phyloP scores from a whole-genome alignment of 2,113 vertebrate genomes.

The Mohoua ochrocephala region DNA sequence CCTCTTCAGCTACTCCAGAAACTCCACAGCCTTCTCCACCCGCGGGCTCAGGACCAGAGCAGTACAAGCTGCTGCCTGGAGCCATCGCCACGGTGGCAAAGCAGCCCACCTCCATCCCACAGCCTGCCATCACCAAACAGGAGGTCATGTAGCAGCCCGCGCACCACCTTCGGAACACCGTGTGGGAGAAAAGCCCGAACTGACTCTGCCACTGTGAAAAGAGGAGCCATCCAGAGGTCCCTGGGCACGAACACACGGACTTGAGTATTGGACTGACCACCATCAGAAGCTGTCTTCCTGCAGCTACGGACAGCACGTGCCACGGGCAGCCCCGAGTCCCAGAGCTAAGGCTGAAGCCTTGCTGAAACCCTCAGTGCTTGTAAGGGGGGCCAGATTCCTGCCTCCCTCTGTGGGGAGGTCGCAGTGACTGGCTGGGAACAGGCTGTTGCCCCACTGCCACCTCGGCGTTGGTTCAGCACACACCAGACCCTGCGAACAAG shows the following conservation, averaged over 20 bases:
- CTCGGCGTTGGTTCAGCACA: not conserved
- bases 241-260: not conserved
- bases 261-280: not conserved
- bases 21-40: constrained; percentile 96
- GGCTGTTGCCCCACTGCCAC: not conserved
- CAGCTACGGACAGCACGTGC: not conserved
- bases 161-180: not conserved
- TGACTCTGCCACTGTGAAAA: constrained; percentile 42
- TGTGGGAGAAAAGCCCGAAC: not conserved
- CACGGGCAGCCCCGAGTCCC: not conserved
- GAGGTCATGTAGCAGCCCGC: constrained; percentile 86
- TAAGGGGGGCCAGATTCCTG: not conserved
- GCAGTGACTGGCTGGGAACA: not conserved
- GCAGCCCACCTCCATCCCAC: constrained; percentile 87
- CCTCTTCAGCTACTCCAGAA: constrained; percentile 90
- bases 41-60: constrained; percentile 87
- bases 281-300: constrained; percentile 2
- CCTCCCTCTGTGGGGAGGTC: not conserved
- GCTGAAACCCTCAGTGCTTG: not conserved
- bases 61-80: constrained; percentile 92
- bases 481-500: not conserved
- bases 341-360: constrained; percentile 1
- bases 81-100: constrained; percentile 89
- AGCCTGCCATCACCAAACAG: constrained; percentile 92
- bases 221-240: not conserved